These are phyloP conservation scores for Antheraea pernyi DNA, from an alignment of 1,140 invertebrate genomes.

Conservation along the genomic window DNA sequence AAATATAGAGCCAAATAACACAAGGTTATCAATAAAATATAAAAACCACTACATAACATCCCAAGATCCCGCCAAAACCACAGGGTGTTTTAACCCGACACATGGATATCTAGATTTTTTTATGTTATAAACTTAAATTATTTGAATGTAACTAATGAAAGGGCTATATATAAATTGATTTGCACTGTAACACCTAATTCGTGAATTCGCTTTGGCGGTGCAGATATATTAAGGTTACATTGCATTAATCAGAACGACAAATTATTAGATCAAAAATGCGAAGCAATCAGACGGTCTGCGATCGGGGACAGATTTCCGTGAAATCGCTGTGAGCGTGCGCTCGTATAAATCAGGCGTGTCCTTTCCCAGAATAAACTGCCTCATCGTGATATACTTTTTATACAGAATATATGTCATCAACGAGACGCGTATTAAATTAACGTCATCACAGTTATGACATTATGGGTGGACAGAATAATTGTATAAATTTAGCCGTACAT, in stretches of 20 bases:
- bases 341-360: slow-evolving; percentile 16
- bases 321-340: not conserved
- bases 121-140: no score
- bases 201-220: not conserved
- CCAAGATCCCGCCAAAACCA: no score
- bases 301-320: not conserved
- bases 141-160: no score
- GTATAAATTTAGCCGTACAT: not conserved
- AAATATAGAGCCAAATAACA: no score
- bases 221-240: not conserved
- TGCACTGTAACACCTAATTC: no score
- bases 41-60: no score
- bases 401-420: not conserved
- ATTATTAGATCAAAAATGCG: not conserved
- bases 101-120: no score
- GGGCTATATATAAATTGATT: no score
- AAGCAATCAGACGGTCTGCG: not conserved
- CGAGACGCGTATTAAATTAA: not conserved
- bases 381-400: no score
- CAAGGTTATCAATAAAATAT: no score
- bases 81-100: no score
- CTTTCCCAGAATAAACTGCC: slow-evolving; percentile 21
- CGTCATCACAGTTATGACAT: not conserved
- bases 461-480: not conserved
- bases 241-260: not conserved